Conservation (phyloP, 37 sponge, comb jelly and placozoan genomes). For the Corticium candelabrum region DNA sequence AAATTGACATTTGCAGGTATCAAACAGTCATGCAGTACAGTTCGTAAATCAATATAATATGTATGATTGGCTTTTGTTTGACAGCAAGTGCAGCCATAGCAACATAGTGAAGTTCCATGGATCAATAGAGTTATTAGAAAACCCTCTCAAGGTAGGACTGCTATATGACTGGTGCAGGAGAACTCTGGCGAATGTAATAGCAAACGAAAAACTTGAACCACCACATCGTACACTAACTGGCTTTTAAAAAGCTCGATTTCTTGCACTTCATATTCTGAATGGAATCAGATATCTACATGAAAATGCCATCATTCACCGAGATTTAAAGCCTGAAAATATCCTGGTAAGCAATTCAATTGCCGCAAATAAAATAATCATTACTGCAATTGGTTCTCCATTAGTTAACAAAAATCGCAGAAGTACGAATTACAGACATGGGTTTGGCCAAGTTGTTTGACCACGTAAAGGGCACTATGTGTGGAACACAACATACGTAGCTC, state of each 20-base stretch:
- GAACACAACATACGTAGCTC: background rate
- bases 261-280: conserved; percentile 43
- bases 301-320: conserved; percentile 82
- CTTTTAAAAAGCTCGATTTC: background rate
- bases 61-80: too few species aligned
- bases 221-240: background rate
- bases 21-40: too few species aligned
- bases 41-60: too few species aligned
- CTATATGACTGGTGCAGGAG: background rate
- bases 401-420: background rate
- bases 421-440: background rate
- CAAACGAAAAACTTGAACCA: background rate
- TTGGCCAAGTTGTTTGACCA: background rate
- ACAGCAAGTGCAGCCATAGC: too few species aligned
- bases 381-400: background rate
- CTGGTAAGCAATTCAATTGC: conserved; percentile 60
- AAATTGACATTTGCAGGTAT: too few species aligned
- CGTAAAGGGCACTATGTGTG: background rate
- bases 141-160: background rate
- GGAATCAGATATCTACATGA: conserved; percentile 84
- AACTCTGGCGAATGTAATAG: background rate
- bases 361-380: background rate
- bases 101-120: background rate
- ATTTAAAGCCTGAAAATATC: conserved; percentile 86
- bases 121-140: background rate